A percentile compares a stretch with the other conserved stretches of the same genome.
These are phyloP conservation scores for Lymantria monacha DNA, from an alignment of 2,888 invertebrate genomes.

Conservation along the genomic window DNA sequence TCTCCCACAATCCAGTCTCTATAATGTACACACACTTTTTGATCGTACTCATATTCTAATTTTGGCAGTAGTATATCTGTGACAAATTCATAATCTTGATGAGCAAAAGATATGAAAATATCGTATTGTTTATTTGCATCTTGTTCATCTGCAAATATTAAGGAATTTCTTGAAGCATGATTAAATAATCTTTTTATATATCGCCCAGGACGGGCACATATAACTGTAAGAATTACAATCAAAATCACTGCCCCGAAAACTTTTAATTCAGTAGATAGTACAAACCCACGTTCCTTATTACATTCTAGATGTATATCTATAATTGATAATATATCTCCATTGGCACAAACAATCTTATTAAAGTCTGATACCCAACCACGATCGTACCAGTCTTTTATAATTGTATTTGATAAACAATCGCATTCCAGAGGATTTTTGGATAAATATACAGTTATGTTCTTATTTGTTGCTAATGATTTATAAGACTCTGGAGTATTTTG, in stretches of 20 bases:
- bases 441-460: not conserved
- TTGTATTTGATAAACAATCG: not conserved
- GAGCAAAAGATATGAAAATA: not conserved
- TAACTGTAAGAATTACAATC: not conserved
- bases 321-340: not conserved
- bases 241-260: not conserved
- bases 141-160: not conserved
- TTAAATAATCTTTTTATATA: not conserved
- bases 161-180: not conserved
- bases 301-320: not conserved
- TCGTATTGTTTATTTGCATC: not conserved
- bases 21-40: too few relatives aligned
- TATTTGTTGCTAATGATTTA: not conserved
- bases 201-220: not conserved
- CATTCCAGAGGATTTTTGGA: not conserved
- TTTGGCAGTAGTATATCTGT: too few relatives aligned
- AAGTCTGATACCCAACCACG: not conserved
- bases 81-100: too few relatives aligned
- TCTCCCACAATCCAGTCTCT: too few relatives aligned
- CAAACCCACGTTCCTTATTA: not conserved
- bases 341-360: not conserved
- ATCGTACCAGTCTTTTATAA: not conserved
- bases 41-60: too few relatives aligned
- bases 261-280: not conserved
- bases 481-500: not conserved